Base-by-base conservation (phyloP, 2,888 invertebrate species). In the Ornithoptera alexandrae region DNA sequence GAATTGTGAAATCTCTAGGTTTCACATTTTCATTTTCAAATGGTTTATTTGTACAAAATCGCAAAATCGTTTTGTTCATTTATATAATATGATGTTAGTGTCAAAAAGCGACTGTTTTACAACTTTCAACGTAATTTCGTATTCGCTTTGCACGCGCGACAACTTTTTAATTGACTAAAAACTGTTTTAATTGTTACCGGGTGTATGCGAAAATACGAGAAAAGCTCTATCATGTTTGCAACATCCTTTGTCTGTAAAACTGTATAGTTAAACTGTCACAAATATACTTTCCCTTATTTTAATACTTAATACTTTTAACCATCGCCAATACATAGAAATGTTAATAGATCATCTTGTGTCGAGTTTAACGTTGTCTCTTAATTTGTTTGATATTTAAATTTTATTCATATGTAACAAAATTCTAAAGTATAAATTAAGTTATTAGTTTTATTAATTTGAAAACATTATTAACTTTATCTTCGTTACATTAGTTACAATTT, bases 111-210 rank as follows among this genome's bases (percentile, higher is more conserved):
- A 60, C 60, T 5, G 15, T 24, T 60, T 60, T 50, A 36, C 30
- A 60, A 60, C 60, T 66, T 66, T 1, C 60, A 53, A 66, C 60
- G 20, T 59, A 36, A 66, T 66, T 60, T 17, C 36, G 60, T 30
- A 60, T 50, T 30, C 66, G 60, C 60, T 66, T 66, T 60, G 30
- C 66, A 60, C 60, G 60, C 59, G 60, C 36, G 59, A 20, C 59
- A 66, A 66, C 60, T 58, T 66, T 65, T 66, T 50, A 53, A 60
- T 60, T 60, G 66, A 59, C 66, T 50, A 50, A 50, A 66, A 66
- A 60, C 60, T 66, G 66, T 60, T 60, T 66, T 60, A 60, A 66
- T 46, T 65, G 65, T 65, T 59, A 60, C 46, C 22, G 60, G 46
- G 15, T 66, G 66, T 60, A 50, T 50, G 42, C 46, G 58, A 58